These are phyloP conservation scores for Diabrotica virgifera DNA, from an alignment of 1,140 invertebrate genomes.

Conservation along the genomic window DNA sequence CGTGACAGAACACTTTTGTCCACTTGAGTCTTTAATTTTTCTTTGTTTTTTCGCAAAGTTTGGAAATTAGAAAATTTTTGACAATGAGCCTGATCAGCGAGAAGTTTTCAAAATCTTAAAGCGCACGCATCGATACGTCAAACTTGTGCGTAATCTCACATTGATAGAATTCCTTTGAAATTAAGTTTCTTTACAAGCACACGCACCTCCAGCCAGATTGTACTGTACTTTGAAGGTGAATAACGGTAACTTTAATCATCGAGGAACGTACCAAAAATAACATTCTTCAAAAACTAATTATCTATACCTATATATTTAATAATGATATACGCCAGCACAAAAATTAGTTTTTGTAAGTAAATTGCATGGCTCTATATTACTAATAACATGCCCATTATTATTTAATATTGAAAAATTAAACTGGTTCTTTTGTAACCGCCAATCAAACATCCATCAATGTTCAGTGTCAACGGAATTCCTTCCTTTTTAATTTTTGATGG, in stretches of 20 bases:
- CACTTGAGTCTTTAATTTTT: too few species aligned
- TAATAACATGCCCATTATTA: conserved; percentile 12
- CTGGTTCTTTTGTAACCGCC: conserved; percentile 5
- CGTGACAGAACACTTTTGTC: too few species aligned
- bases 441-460: conserved; percentile 10
- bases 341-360: conserved; percentile 13
- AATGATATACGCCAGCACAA: neutral
- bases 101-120: too few species aligned
- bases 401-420: conserved; percentile 15
- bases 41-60: too few species aligned
- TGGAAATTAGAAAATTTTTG: too few species aligned
- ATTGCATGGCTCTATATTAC: conserved; percentile 6
- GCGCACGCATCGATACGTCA: too few species aligned
- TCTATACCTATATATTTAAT: neutral
- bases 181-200: neutral
- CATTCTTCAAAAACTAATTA: conserved; percentile 1
- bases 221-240: neutral
- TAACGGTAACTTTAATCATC: conserved; percentile 5
- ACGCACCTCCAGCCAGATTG: neutral
- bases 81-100: too few species aligned
- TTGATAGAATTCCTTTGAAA: neutral
- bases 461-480: neutral
- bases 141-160: neutral
- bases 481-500: neutral
- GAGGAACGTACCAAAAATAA: neutral